Conservation (phyloP, 2,797 vertebrate genomes). For the Nannoperca obscura region DNA sequence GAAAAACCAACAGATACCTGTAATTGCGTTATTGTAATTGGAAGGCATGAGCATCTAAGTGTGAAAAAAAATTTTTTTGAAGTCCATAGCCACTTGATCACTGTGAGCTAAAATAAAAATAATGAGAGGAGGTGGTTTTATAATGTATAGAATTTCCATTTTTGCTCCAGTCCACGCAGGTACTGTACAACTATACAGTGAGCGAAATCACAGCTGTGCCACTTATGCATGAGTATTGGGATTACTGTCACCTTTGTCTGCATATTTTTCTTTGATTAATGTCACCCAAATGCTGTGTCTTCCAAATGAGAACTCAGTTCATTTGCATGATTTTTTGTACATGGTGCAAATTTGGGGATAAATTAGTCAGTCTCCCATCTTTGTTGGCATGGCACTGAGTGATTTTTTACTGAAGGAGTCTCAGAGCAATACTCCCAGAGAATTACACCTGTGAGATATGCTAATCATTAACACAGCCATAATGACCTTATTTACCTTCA, state of each 20-base stretch:
- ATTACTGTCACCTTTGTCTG: constrained; percentile 89
- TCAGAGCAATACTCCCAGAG: constrained; percentile 76
- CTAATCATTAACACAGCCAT: constrained; percentile 83
- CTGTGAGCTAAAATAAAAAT: constrained; percentile 78
- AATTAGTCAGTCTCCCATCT: constrained; percentile 86
- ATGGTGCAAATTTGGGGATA: constrained; percentile 87
- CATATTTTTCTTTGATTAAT: constrained; percentile 91
- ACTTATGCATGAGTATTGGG: constrained; percentile 85
- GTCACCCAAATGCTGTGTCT: constrained; percentile 89
- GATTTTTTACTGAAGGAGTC: constrained; percentile 80
- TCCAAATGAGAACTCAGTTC: constrained; percentile 85
- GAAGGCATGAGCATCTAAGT: constrained; percentile 71
- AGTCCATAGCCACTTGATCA: constrained; percentile 64
- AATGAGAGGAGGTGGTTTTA: constrained; percentile 70
- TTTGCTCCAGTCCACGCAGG: constrained; percentile 38
- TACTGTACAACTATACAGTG: constrained; percentile 75
- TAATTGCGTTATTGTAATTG: constrained; percentile 77
- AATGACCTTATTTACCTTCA: constrained; percentile 90
- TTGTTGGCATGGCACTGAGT: constrained; percentile 85
- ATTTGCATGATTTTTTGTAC: constrained; percentile 92
- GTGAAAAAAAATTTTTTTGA: constrained; percentile 69
- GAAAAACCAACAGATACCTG: constrained; percentile 75
- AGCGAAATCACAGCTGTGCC: constrained; percentile 80
- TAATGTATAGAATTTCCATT: constrained; percentile 76
- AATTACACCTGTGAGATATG: constrained; percentile 90